phyloP scores from a whole-genome alignment of 2,888 invertebrate genomes.

The Lasioglossum calceatum region DNA sequence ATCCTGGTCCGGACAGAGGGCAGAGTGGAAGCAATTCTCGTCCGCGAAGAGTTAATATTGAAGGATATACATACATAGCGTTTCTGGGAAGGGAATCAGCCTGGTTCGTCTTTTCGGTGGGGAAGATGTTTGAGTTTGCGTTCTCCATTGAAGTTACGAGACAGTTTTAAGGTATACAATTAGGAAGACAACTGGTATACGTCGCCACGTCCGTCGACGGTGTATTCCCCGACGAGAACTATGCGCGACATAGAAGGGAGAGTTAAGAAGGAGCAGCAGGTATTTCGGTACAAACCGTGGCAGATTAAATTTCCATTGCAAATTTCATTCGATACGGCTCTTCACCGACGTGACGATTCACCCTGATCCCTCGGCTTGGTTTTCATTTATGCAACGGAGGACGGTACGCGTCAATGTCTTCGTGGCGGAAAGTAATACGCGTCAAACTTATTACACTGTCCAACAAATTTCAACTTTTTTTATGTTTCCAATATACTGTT shows the following conservation, averaged over 20 bases:
- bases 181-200: slow-evolving; percentile 15
- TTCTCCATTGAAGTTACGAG: not conserved
- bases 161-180: not conserved
- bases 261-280: slow-evolving; percentile 58
- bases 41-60: not conserved
- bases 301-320: slow-evolving; percentile 74
- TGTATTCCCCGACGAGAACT: slow-evolving; percentile 58
- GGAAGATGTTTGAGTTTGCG: not conserved
- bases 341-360: slow-evolving; percentile 55
- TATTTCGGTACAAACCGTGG: slow-evolving; percentile 56
- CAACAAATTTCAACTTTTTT: too few species aligned
- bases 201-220: not conserved
- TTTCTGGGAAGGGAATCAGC: not conserved
- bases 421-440: slow-evolving; percentile 32
- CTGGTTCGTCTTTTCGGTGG: not conserved
- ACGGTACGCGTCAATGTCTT: slow-evolving; percentile 47
- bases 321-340: slow-evolving; percentile 69
- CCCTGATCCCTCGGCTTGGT: slow-evolving; percentile 23
- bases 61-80: not conserved
- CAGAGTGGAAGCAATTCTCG: not conserved
- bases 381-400: slow-evolving; percentile 59
- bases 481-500: too few species aligned
- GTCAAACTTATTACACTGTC: slow-evolving; percentile 8
- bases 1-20: not conserved
- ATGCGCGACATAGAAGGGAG: slow-evolving; percentile 36